phyloP scores from a whole-genome alignment of 2,888 invertebrate genomes.

The Ametastegia equiseti region DNA sequence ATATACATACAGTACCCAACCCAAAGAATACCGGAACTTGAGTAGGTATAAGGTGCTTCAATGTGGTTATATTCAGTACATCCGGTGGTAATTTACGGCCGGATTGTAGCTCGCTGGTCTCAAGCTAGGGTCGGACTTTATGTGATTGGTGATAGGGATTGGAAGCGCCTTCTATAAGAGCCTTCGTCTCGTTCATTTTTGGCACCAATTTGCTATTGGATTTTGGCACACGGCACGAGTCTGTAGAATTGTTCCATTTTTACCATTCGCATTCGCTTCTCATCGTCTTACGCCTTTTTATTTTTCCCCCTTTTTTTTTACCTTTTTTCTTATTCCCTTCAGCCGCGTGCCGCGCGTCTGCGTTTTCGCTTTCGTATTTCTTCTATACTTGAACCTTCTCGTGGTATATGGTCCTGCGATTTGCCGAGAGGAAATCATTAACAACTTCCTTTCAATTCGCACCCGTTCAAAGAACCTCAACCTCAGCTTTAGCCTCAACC shows the following conservation, averaged over 20 bases:
- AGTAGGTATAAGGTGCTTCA: background rate
- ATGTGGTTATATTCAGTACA: conserved; percentile 1
- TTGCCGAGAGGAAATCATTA: conserved; percentile 41
- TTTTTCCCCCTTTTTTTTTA: background rate
- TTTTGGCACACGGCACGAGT: background rate
- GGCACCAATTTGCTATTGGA: background rate
- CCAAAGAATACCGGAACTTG: background rate
- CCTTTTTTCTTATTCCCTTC: background rate
- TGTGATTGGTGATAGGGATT: conserved; percentile 8
- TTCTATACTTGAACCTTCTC: background rate
- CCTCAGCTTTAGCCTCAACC: too few species aligned
- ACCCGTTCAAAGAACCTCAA: conserved; percentile 30
- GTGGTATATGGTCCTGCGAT: conserved; percentile 14
- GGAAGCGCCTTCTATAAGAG: background rate
- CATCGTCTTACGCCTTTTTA: background rate
- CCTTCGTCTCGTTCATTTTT: conserved; percentile 3
- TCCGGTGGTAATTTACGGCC: background rate
- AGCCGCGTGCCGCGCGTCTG: background rate
- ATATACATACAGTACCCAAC: too few species aligned
- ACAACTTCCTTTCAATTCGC: conserved; percentile 49
- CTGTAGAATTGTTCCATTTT: background rate
- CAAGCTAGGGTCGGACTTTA: background rate
- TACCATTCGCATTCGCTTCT: background rate
- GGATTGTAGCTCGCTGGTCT: background rate
- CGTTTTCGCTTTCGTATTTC: conserved; percentile 28